phyloP scores from a whole-genome alignment of 2,888 invertebrate species.

The Fragum sueziense region DNA sequence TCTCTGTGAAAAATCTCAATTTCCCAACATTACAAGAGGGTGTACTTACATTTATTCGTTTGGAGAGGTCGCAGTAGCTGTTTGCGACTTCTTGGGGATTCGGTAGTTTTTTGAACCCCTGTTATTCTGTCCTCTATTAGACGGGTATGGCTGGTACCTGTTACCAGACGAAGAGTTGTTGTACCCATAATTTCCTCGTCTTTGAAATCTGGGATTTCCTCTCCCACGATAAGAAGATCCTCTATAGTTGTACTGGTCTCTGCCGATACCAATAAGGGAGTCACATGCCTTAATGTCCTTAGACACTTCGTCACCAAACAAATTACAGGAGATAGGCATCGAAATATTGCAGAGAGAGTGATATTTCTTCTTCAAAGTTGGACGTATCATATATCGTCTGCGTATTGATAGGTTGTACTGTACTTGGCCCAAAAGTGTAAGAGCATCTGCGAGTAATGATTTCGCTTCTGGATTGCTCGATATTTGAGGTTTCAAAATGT shows the following conservation, averaged over 20 bases:
- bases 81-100: not conserved
- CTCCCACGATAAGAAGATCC: not conserved
- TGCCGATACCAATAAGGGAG: not conserved
- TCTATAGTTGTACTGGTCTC: not conserved
- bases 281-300: conserved; percentile 9
- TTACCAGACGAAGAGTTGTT: not conserved
- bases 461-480: no score
- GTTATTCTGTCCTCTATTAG: not conserved
- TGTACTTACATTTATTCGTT: not conserved
- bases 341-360: no score
- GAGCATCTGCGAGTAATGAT: not conserved
- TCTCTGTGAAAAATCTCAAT: not conserved
- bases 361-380: no score
- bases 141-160: not conserved
- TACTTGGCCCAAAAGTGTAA: not conserved
- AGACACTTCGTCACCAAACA: not conserved
- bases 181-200: not conserved
- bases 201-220: not conserved
- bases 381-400: not conserved
- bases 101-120: conserved; percentile 1
- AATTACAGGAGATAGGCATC: not conserved
- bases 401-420: conserved; percentile 9
- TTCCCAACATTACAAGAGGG: no score
- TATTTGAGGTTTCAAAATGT: not conserved
- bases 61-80: not conserved